Percentiles rank a stretch among this genome's conserved stretches.
Conservation (phyloP, 2,113 vertebrate genomes). For the Gnathonemus echidnorhynchus region DNA sequence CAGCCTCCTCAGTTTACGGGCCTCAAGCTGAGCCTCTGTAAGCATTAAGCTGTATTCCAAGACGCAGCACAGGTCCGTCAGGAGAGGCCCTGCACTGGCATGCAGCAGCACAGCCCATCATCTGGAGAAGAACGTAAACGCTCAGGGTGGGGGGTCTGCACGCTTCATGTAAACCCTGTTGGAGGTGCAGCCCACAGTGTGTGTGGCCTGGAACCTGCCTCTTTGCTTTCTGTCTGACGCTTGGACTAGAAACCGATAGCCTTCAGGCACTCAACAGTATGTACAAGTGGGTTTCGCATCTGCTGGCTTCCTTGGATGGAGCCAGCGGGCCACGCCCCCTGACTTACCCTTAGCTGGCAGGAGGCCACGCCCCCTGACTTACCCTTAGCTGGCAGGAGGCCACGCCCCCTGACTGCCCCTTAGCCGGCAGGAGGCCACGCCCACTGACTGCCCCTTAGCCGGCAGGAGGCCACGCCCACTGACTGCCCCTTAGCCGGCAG, state of each 20-base stretch:
- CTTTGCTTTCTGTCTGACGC: constrained; percentile 61
- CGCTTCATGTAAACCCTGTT: constrained; percentile 72
- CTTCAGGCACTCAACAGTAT: constrained; percentile 77
- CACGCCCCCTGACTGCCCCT: constrained; percentile 40
- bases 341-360: constrained; percentile 53
- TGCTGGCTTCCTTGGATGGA: constrained; percentile 69
- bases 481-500: constrained; percentile 62
- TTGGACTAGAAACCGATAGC: constrained; percentile 55
- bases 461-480: constrained; percentile 37
- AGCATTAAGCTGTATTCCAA: constrained; percentile 66
- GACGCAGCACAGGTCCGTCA: constrained; percentile 42
- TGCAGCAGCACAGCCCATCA: constrained; percentile 58
- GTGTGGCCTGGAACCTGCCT: constrained; percentile 72
- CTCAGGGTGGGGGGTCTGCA: constrained; percentile 64
- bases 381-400: neutral
- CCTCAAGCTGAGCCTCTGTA: constrained; percentile 59
- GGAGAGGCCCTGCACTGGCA: constrained; percentile 54
- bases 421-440: constrained; percentile 43
- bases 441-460: constrained; percentile 57
- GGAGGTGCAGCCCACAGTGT: constrained; percentile 71
- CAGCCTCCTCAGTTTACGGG: constrained; percentile 66
- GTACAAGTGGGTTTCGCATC: constrained; percentile 78
- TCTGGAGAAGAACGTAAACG: constrained; percentile 60
- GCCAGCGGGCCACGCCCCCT: constrained; percentile 38
- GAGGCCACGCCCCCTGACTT: constrained; percentile 52